Evolutionary conservation across 92 coral and sea anemone genomes (phyloP).

Genomic region (Heteractis magnifica): DNA sequence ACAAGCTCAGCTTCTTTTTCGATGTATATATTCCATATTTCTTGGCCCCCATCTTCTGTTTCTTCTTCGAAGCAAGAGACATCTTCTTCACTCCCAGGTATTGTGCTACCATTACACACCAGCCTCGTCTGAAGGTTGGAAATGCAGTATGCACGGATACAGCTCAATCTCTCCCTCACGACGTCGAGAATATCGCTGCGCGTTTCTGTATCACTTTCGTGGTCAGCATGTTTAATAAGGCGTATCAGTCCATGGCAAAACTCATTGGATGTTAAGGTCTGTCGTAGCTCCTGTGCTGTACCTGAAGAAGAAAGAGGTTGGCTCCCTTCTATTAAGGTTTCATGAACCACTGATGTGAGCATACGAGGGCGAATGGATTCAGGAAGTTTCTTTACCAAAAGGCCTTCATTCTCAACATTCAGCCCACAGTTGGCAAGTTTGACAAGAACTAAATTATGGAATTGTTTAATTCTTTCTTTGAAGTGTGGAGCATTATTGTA

Average conservation of each 20-base stretch:
- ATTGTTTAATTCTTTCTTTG: slow-evolving; percentile 32
- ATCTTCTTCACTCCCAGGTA: slow-evolving; percentile 54
- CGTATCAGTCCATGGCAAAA: slow-evolving; percentile 55
- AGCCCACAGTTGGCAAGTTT: slow-evolving; percentile 44
- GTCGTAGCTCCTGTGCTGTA: slow-evolving; percentile 35
- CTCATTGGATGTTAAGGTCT: slow-evolving; percentile 37
- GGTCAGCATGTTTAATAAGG: slow-evolving; percentile 52
- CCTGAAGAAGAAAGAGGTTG: background rate
- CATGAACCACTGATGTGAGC: slow-evolving; percentile 50
- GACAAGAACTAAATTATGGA: slow-evolving; percentile 45
- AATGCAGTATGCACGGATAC: slow-evolving; percentile 29
- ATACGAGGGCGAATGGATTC: slow-evolving; percentile 39
- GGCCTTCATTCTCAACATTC: slow-evolving; percentile 36
- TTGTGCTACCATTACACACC: slow-evolving; percentile 21
- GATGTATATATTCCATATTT: slow-evolving; percentile 49
- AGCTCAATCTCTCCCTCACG: slow-evolving; percentile 29
- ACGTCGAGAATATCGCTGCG: slow-evolving; percentile 19
- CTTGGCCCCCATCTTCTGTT: slow-evolving; percentile 3
- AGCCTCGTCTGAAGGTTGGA: slow-evolving; percentile 32
- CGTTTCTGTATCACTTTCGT: background rate
- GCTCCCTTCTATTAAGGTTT: slow-evolving; percentile 27
- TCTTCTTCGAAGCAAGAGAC: slow-evolving; percentile 47
- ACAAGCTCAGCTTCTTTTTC: background rate
- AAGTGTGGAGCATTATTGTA: slow-evolving; percentile 60
- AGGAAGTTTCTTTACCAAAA: slow-evolving; percentile 38